A percentile compares a stretch with the other conserved stretches of the same genome.
phyloP scores from a whole-genome alignment of 2,888 invertebrate genomes.

The Lasioglossum leucozonium region DNA sequence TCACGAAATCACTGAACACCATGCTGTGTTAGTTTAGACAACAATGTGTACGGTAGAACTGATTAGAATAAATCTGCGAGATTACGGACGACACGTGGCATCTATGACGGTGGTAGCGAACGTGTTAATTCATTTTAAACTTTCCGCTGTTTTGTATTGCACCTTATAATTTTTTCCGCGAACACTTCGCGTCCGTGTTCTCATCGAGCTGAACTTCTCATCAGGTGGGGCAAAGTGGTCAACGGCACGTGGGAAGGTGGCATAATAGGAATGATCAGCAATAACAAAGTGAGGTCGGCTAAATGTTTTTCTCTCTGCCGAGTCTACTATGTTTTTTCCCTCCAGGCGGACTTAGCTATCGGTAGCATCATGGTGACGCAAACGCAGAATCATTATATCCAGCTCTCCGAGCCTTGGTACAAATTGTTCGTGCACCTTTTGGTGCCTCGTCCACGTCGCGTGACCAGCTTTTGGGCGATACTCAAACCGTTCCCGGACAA shows the following conservation, averaged over 20 bases:
- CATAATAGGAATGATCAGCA: conserved; percentile 68
- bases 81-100: too few relatives aligned
- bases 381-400: conserved; percentile 67
- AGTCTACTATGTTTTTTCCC: neutral
- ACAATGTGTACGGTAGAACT: too few relatives aligned
- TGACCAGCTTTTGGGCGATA: conserved; percentile 78
- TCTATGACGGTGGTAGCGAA: neutral
- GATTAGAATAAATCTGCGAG: too few relatives aligned
- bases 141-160: neutral
- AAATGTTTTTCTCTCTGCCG: neutral
- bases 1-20: too few relatives aligned
- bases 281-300: conserved; percentile 65
- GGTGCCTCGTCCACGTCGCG: conserved; percentile 79
- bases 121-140: too few relatives aligned
- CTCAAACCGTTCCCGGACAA: conserved; percentile 74
- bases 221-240: conserved; percentile 74
- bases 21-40: too few relatives aligned
- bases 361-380: conserved; percentile 76
- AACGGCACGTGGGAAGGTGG: conserved; percentile 78
- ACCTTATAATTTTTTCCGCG: too few relatives aligned
- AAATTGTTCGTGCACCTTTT: conserved; percentile 75
- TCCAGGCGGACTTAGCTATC: conserved; percentile 78
- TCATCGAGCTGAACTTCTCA: neutral
- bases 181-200: neutral
- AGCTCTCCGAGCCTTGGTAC: conserved; percentile 76